Percentiles rank a stretch among this genome's conserved stretches.
phyloP scores from a whole-genome alignment of 1,140 invertebrate species.

The Eumaeus atala region DNA sequence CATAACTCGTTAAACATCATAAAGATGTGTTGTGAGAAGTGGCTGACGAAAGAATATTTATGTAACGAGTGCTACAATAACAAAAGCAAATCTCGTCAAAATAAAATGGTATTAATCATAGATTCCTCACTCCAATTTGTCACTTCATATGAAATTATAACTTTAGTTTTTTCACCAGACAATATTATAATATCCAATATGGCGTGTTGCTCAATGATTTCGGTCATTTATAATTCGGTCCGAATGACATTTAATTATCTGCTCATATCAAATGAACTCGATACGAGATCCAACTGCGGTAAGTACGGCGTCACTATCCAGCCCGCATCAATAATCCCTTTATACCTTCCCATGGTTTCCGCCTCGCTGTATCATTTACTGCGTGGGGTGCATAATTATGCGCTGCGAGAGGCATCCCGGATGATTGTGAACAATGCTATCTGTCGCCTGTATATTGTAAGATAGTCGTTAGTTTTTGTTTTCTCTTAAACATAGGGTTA shows the following conservation, averaged over 20 bases:
- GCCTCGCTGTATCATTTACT: constrained; percentile 18
- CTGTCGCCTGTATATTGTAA: too few relatives aligned
- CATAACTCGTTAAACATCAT: too few relatives aligned
- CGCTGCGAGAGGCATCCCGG: too few relatives aligned
- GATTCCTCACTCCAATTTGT: too few relatives aligned
- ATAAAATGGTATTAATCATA: background rate
- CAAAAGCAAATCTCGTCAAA: background rate
- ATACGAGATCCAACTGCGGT: constrained; percentile 23
- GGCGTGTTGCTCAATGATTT: background rate
- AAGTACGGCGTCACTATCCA: constrained; percentile 24
- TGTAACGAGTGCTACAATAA: background rate
- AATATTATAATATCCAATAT: constrained; percentile 7
- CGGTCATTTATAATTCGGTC: constrained; percentile 1
- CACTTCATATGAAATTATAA: too few relatives aligned
- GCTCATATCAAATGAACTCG: constrained; percentile 23
- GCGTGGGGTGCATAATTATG: background rate
- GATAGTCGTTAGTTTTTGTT: too few relatives aligned
- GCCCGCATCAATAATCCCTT: constrained; percentile 32
- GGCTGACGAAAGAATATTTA: too few relatives aligned
- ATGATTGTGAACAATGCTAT: too few relatives aligned
- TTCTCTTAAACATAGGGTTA: too few relatives aligned
- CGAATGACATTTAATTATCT: constrained; percentile 23
- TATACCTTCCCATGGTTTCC: constrained; percentile 18
- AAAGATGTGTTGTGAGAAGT: too few relatives aligned
- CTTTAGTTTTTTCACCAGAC: background rate